Conservation (phyloP, 2,113 vertebrate species). For the Larimichthys crocea region DNA sequence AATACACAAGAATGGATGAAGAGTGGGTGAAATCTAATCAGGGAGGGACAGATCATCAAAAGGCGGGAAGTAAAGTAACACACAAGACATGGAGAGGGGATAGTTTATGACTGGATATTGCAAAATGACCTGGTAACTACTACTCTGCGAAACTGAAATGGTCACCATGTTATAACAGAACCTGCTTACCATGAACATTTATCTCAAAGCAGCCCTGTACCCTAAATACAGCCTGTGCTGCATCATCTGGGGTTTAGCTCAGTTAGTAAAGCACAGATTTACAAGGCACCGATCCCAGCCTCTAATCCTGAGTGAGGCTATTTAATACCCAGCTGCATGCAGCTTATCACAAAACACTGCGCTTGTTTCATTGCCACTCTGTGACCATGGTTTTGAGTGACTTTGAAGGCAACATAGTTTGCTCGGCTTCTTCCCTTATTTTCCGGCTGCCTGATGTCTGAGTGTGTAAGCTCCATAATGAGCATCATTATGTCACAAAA, state of each 20-base stretch:
- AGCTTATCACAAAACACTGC: slow-evolving; percentile 33
- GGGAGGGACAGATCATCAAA: too few species aligned
- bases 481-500: slow-evolving; percentile 55
- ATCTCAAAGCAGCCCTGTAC: not conserved
- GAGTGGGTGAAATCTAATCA: too few species aligned
- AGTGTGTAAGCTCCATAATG: slow-evolving; percentile 39
- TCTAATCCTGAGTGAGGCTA: slow-evolving; percentile 34
- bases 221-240: not conserved
- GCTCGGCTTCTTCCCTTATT: slow-evolving; percentile 25
- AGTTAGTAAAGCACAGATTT: slow-evolving; percentile 24
- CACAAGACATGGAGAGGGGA: too few species aligned
- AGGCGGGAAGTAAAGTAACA: too few species aligned
- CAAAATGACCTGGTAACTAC: not conserved
- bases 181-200: not conserved
- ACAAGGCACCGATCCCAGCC: not conserved
- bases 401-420: slow-evolving; percentile 37
- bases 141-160: not conserved
- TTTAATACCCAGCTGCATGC: slow-evolving; percentile 48
- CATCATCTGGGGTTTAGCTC: slow-evolving; percentile 22
- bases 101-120: not conserved
- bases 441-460: slow-evolving; percentile 9
- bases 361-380: slow-evolving; percentile 27
- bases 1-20: too few species aligned
- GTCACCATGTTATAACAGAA: not conserved
- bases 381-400: slow-evolving; percentile 33